These are phyloP conservation scores for Indicator maculatus DNA, from an alignment of 2,113 vertebrate species.

Conservation along the genomic window DNA sequence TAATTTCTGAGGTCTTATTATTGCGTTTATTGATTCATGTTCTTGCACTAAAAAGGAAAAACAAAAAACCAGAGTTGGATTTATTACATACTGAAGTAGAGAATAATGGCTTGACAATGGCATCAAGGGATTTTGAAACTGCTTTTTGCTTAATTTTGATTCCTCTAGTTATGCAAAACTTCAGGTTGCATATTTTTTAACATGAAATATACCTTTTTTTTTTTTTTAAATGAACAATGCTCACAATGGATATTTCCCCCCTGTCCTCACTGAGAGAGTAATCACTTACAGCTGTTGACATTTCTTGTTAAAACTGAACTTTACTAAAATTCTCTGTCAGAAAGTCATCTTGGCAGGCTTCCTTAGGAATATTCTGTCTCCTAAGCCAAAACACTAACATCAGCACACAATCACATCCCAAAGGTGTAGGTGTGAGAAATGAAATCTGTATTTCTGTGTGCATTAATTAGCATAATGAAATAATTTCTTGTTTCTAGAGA, in stretches of 20 bases:
- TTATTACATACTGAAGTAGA: not conserved
- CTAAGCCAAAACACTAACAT: not conserved
- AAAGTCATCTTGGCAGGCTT: not conserved
- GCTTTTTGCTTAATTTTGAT: not conserved
- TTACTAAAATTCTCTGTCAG: not conserved
- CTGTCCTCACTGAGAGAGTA: not conserved
- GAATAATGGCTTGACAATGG: not conserved
- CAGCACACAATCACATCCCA: not conserved
- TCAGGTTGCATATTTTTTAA: not conserved
- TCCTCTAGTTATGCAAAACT: not conserved
- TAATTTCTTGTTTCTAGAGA: not conserved
- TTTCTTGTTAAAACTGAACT: slow-evolving; percentile 2
- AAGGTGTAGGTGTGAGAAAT: not conserved
- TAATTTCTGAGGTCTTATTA: not conserved
- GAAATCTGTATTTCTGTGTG: not conserved
- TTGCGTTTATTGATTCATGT: slow-evolving; percentile 2
- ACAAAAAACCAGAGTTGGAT: not conserved
- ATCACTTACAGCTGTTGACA: not conserved
- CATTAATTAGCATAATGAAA: not conserved
- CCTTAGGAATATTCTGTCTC: not conserved
- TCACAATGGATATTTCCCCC: not conserved
- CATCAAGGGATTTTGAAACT: not conserved
- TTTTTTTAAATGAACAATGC: not conserved
- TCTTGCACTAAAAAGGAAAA: not conserved
- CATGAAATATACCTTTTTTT: not conserved